Base-by-base conservation (phyloP, 2,113 vertebrate species). In the Litocranius walleri region DNA sequence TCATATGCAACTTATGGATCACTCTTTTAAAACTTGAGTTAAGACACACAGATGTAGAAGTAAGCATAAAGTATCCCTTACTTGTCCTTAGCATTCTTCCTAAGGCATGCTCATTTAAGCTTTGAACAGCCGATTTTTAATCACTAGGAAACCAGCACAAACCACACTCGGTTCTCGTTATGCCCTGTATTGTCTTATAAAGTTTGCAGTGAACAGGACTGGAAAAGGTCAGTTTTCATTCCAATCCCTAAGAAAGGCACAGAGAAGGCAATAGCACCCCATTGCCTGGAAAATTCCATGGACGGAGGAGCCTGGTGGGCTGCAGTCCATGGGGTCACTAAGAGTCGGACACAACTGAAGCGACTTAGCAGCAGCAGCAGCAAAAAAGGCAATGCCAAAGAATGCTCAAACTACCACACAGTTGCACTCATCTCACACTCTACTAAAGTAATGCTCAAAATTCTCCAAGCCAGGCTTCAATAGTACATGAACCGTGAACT, bases 101-200 rank as follows among this genome's bases (percentile, higher is more conserved):
- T 82, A 93, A 95, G 61, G 13, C 36, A 94, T 21, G 14, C 7
- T 94, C 61, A 92, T 27, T 92, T 88, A 90, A 94, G 64, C 14
- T 50, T 61, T 29, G 81, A 48, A 27, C 12, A 87, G 27, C 64
- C 56, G 30, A 77, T 64, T 96, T 94, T 93, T 90, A 95, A 88
- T 59, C 71, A 10, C 52, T 62, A 98, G 61, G n/a, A 96, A 96
- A 83, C 30, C 43, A 91, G 87, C 50, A 82, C 13, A 91, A 97
- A 90, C 50, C 11, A 50, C 16, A 67, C 77, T 12, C 64, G 59
- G 74, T 56, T 92, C 36, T 71, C 3, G 4, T 91, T 77, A 71
- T 57, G 43, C 7, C 54, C 61, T 13, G 52, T 40, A 62, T 21
- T 50, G 13, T 29, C 86, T 62, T 94, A 77, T 30, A 56, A 74